phyloP scores from a whole-genome alignment of 2,888 invertebrate species.

The Plutella xylostella region DNA sequence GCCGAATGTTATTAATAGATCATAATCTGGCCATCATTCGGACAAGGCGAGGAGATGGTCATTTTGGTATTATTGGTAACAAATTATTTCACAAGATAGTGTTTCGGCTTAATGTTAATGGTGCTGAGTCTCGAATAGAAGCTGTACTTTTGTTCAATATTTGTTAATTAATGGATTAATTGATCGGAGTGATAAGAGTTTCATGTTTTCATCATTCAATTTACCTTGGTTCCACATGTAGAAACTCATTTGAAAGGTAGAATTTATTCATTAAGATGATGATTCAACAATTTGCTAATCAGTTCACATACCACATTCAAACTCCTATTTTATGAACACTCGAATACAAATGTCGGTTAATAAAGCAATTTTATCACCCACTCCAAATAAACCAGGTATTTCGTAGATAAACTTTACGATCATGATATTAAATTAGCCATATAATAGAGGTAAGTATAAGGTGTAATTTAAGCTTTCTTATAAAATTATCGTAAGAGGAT shows the following conservation, averaged over 20 bases:
- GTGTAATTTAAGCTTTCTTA: constrained; percentile 41
- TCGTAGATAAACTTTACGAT: constrained; percentile 6
- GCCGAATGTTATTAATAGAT: constrained; percentile 67
- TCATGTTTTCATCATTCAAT: too few relatives aligned
- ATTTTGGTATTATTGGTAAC: constrained; percentile 35
- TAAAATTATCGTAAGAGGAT: constrained; percentile 32
- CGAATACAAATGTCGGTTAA: constrained; percentile 2
- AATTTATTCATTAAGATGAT: too few relatives aligned
- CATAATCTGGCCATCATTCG: constrained; percentile 62
- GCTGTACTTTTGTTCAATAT: too few relatives aligned
- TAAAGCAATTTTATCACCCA: constrained; percentile 6
- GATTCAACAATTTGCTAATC: too few relatives aligned
- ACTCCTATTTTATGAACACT: too few relatives aligned
- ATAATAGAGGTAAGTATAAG: constrained; percentile 12
- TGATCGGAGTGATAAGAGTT: too few relatives aligned
- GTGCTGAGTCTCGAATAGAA: too few relatives aligned
- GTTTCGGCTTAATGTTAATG: too few relatives aligned
- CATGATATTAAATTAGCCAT: constrained; percentile 12
- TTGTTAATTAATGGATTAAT: too few relatives aligned
- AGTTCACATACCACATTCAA: too few relatives aligned
- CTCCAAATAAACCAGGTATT: constrained; percentile 13
- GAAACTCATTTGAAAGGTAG: too few relatives aligned
- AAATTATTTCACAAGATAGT: constrained; percentile 58
- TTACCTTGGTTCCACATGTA: too few relatives aligned
- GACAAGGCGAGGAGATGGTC: constrained; percentile 1